A percentile compares a stretch with the other conserved stretches of the same genome.
Conservation (phyloP, 2,113 vertebrate genomes). For the Coptodon bakossiorum region DNA sequence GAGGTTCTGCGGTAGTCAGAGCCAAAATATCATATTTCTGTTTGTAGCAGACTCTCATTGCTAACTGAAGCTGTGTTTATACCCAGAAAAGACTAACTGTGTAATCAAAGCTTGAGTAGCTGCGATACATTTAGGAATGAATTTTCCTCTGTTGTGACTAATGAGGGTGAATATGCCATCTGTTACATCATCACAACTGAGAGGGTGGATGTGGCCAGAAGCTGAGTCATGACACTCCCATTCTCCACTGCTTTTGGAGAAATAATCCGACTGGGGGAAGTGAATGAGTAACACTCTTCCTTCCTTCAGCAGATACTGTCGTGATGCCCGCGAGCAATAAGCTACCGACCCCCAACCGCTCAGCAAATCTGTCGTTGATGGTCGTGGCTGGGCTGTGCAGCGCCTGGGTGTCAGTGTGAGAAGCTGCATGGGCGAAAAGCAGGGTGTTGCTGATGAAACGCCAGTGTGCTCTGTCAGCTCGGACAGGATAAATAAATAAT, state of each 20-base stretch:
- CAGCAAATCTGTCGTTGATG: neutral
- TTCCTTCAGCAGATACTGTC: slow-evolving; percentile 7
- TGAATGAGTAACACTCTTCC: slow-evolving; percentile 8
- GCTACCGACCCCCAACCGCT: slow-evolving; percentile 16
- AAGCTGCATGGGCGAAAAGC: neutral
- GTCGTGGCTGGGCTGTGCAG: neutral
- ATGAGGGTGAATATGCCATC: slow-evolving; percentile 53
- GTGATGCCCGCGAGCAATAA: slow-evolving; percentile 9
- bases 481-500: slow-evolving; percentile 15
- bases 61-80: neutral
- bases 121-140: slow-evolving; percentile 26
- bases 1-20: neutral
- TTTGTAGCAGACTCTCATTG: neutral
- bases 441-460: slow-evolving; percentile 15
- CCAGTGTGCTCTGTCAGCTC: slow-evolving; percentile 8
- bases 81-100: slow-evolving; percentile 16
- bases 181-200: slow-evolving; percentile 56
- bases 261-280: slow-evolving; percentile 8
- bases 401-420: neutral
- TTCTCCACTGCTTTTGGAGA: slow-evolving; percentile 22
- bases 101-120: slow-evolving; percentile 7
- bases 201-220: slow-evolving; percentile 42
- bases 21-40: slow-evolving; percentile 1
- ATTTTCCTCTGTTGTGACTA: slow-evolving; percentile 50
- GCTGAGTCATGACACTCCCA: slow-evolving; percentile 61